Conservation (phyloP, 2,888 invertebrate species). For the Argyra leucocephala region DNA sequence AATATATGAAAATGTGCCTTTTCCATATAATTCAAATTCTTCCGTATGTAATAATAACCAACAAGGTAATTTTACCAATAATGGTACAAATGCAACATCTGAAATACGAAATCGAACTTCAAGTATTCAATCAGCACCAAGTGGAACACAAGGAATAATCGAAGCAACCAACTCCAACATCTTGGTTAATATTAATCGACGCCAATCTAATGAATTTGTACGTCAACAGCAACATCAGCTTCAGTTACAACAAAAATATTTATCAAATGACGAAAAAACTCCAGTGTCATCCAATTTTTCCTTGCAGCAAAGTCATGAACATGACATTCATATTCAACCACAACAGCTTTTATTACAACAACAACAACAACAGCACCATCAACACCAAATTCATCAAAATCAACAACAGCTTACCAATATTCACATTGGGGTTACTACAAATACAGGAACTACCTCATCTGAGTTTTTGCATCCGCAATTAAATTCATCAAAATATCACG, state of each 20-base stretch:
- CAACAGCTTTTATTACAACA: constrained; percentile 21
- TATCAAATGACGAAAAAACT: constrained; percentile 20
- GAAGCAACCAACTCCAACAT: neutral
- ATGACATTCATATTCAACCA: constrained; percentile 21
- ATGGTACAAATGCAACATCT: constrained; percentile 21
- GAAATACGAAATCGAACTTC: constrained; percentile 47
- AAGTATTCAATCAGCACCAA: constrained; percentile 63
- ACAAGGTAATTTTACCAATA: constrained; percentile 17
- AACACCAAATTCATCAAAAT: constrained; percentile 13
- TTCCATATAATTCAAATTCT: constrained; percentile 50
- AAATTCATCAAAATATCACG: neutral
- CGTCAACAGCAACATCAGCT: constrained; percentile 22
- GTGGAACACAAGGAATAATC: constrained; percentile 42
- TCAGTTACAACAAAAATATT: constrained; percentile 19
- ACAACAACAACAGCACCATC: constrained; percentile 13
- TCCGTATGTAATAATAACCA: constrained; percentile 26
- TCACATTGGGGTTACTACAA: neutral
- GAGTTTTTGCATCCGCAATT: neutral
- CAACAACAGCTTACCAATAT: constrained; percentile 4
- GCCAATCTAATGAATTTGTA: neutral
- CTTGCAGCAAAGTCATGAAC: neutral
- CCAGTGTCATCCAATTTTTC: constrained; percentile 12
- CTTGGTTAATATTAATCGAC: neutral
- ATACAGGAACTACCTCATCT: neutral
- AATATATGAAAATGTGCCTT: constrained; percentile 71